These are phyloP conservation scores for Odontophorus gujanensis DNA, from an alignment of 2,113 vertebrate genomes.

Conservation along the genomic window DNA sequence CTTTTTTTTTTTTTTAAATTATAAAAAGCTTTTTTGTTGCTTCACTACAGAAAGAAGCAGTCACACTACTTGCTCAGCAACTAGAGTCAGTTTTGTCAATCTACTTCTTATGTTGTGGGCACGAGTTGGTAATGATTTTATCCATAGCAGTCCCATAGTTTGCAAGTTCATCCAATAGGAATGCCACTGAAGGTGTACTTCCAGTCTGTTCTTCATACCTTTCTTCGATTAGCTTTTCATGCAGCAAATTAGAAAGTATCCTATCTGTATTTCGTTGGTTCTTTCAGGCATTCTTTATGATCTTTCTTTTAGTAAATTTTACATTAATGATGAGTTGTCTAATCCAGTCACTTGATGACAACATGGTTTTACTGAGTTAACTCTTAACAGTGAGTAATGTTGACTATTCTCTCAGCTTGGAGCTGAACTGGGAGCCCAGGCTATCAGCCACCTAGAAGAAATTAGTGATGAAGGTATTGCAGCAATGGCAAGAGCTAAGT, in stretches of 20 bases:
- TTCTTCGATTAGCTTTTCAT: background rate
- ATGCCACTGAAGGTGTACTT: background rate
- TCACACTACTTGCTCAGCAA: background rate
- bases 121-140: background rate
- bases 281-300: background rate
- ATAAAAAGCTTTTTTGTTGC: background rate
- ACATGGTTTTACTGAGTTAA: background rate
- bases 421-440: slow-evolving; percentile 87
- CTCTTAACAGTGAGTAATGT: background rate
- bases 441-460: slow-evolving; percentile 97
- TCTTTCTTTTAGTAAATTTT: background rate
- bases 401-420: slow-evolving; percentile 82
- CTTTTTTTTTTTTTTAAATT: too few species aligned
- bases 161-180: background rate
- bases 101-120: background rate
- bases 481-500: slow-evolving; percentile 87
- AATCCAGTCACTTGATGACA: background rate
- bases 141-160: background rate
- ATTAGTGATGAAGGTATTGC: slow-evolving; percentile 88
- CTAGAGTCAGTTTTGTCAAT: background rate
- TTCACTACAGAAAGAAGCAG: background rate
- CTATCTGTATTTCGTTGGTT: background rate
- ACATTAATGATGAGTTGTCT: background rate
- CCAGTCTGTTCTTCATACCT: background rate
- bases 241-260: background rate